Evolutionary conservation across 2,113 vertebrate species (phyloP).

Genomic region (Passer montanus): DNA sequence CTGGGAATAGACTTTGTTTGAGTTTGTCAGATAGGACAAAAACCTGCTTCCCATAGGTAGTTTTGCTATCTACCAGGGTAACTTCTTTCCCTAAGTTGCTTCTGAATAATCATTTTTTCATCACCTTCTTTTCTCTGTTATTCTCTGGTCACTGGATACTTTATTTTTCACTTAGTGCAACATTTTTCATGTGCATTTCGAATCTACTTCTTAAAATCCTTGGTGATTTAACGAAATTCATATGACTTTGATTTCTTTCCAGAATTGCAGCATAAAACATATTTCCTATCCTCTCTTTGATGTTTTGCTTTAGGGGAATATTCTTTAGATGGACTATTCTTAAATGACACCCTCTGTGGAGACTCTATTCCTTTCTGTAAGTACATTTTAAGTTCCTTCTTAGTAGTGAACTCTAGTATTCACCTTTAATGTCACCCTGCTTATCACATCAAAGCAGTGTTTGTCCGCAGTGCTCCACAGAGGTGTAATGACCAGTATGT

Average conservation of each 20-base stretch:
- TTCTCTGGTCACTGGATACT: background rate
- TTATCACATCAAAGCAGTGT: constrained; percentile 15
- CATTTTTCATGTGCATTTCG: background rate
- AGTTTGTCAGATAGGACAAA: background rate
- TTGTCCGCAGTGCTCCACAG: background rate
- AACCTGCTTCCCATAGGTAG: background rate
- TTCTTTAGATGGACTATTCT: constrained; percentile 45
- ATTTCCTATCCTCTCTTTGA: constrained; percentile 51
- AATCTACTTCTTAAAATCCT: constrained; percentile 16
- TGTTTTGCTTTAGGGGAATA: constrained; percentile 49
- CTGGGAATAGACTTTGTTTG: background rate
- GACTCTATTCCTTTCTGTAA: background rate
- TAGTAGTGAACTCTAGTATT: background rate
- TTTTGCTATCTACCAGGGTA: background rate
- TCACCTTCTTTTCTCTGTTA: background rate
- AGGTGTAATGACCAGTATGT: background rate
- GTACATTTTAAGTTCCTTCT: constrained; percentile 4
- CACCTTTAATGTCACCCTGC: background rate
- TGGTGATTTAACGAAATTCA: constrained; percentile 36
- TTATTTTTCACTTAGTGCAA: background rate
- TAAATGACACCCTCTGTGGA: constrained; percentile 30
- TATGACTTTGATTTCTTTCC: constrained; percentile 49
- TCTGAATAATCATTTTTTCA: background rate
- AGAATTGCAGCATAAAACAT: constrained; percentile 6
- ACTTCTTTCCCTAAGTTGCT: background rate